Percentiles rank a stretch among this genome's conserved stretches.
These are phyloP conservation scores for Drosophila lacteicornis DNA, from an alignment of 1,140 invertebrate genomes.

Conservation along the genomic window DNA sequence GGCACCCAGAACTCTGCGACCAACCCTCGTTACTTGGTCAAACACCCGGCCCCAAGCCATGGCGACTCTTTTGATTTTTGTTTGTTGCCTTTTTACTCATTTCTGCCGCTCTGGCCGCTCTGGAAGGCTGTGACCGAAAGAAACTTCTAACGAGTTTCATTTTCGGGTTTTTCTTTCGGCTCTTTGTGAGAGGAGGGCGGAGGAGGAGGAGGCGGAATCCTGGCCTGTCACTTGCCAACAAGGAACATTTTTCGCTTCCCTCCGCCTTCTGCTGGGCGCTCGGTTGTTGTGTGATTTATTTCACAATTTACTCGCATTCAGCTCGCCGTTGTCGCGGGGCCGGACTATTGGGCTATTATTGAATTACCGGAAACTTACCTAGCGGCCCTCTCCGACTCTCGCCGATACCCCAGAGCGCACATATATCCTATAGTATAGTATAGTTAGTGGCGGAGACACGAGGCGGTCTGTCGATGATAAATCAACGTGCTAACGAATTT, in stretches of 20 bases:
- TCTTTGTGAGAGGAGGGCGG: background rate
- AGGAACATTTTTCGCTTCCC: constrained; percentile 50
- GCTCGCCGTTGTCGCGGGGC: constrained; percentile 18
- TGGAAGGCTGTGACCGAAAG: constrained; percentile 39
- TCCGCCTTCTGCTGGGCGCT: too few relatives aligned
- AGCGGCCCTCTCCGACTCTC: constrained; percentile 11
- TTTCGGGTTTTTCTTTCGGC: constrained; percentile 50
- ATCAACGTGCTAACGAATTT: constrained; percentile 74
- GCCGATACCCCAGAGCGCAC: constrained; percentile 2
- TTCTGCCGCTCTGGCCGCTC: constrained; percentile 18
- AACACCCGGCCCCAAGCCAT: constrained; percentile 14
- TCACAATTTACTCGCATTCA: constrained; percentile 78
- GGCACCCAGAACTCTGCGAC: background rate
- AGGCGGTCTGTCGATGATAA: constrained; percentile 69
- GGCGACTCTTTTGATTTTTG: constrained; percentile 35
- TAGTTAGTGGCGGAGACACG: constrained; percentile 8
- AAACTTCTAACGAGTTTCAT: constrained; percentile 71
- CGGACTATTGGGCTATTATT: constrained; percentile 58
- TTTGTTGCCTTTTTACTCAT: constrained; percentile 38
- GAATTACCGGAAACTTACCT: constrained; percentile 64
- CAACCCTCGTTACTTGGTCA: constrained; percentile 28
- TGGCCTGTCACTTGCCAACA: constrained; percentile 62
- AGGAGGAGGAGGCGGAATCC: background rate
- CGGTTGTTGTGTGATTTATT: constrained; percentile 65
- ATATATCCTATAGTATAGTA: constrained; percentile 1